Conservation (phyloP, 2,113 vertebrate species). For the Microtus ochrogaster region DNA sequence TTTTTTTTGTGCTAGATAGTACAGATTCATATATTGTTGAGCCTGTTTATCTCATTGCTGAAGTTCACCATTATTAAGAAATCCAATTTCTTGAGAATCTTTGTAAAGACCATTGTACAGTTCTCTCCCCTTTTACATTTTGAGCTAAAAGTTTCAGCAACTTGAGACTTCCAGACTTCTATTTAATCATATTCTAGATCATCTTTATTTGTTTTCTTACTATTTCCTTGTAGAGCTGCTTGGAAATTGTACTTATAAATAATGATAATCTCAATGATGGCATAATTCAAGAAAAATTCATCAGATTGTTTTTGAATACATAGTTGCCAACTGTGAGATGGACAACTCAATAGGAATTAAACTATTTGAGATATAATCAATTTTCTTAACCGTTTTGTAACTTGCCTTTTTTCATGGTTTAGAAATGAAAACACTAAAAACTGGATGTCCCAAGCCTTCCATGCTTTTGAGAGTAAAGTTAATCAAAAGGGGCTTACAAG, state of each 20-base stretch:
- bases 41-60: neutral
- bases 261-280: neutral
- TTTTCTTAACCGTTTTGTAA: neutral
- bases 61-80: neutral
- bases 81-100: neutral
- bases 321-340: neutral
- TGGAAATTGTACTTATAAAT: neutral
- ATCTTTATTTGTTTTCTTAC: neutral
- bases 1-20: neutral
- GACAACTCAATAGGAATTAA: neutral
- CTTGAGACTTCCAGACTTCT: neutral
- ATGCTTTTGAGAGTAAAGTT: accelerated
- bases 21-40: neutral
- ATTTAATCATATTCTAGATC: neutral
- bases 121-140: neutral
- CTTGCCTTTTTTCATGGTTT: neutral
- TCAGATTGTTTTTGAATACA: neutral
- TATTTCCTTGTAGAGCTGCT: accelerated
- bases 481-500: neutral
- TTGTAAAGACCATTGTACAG: neutral
- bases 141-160: neutral
- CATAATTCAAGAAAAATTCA: neutral
- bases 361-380: neutral
- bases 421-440: neutral
- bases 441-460: neutral